Evolutionary conservation across 2,113 vertebrate species (phyloP), one percentile per base, ranked within the genome.

Genomic region (Noctilio leporinus): DNA sequence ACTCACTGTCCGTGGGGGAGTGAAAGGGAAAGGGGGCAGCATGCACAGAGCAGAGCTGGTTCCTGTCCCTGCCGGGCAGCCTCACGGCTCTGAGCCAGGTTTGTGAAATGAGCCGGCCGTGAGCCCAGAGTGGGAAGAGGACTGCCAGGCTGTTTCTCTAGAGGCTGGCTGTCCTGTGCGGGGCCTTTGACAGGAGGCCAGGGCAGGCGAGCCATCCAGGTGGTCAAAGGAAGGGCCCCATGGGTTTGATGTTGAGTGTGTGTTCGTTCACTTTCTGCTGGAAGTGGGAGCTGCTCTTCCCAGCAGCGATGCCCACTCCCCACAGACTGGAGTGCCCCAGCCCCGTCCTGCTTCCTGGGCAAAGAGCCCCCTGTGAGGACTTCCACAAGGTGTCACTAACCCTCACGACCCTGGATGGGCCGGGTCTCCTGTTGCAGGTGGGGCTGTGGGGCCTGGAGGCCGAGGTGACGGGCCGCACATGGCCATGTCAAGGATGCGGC

Each of bases 311-410:
- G 22, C 20, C 87, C 85, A 7, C 92, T 19, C 22, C 84, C 57
- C 17, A 89, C 64, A 94, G 83, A 86, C 85, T 40, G 73, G 91
- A 96, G 85, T 72, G 94, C 75, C 65, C 91, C 96, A 70, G 22
- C 96, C 90, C 55, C 70, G 30, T 15, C 59, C 1, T 38, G 40
- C 73, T 45, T 15, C 28, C 0, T 20, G 70, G 33, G 4, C 24
- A 15, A 3, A 64, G 38, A n/a, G 4, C 40, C 55, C 38, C 10
- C 62, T 72, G 19, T 5, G 38, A 43, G 77, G 59, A 4, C 65
- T 86, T 33, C 38, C 59, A 33, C 35, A 19, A 14, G 28, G 3
- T 16, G 5, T 24, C 72, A 40, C 78, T 4, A 7, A 51, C 17
- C n/a, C 19, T 45, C 4, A 14, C 3, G 47, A 19, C 40, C 35